These are phyloP conservation scores for Australoheros scitulus DNA, from an alignment of 2,113 vertebrate species.

Conservation along the genomic window DNA sequence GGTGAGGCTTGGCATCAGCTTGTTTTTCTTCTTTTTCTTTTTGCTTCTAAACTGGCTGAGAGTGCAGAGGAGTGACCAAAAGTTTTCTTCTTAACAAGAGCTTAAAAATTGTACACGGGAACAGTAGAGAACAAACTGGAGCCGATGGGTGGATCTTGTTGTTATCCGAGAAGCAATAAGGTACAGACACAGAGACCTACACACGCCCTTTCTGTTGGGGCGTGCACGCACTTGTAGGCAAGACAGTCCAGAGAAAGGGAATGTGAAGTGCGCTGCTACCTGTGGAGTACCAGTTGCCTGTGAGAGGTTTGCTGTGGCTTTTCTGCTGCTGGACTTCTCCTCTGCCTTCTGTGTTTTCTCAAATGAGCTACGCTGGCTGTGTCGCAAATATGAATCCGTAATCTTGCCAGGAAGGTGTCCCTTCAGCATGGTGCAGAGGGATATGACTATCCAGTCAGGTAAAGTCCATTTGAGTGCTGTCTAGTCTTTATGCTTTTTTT, in stretches of 20 bases:
- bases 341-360: neutral
- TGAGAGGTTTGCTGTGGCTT: conserved; percentile 31
- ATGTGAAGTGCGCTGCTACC: conserved; percentile 54
- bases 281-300: conserved; percentile 47
- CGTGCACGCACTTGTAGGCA: conserved; percentile 71
- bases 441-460: conserved; percentile 78
- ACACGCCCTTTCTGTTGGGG: conserved; percentile 64
- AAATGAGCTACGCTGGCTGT: neutral
- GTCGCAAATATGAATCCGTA: conserved; percentile 58
- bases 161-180: conserved; percentile 51
- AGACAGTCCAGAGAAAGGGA: conserved; percentile 35
- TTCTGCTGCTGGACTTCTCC: conserved; percentile 15
- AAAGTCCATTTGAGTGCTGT: conserved; percentile 27
- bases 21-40: conserved; percentile 23
- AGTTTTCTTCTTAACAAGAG: neutral
- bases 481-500: neutral
- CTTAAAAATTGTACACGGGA: neutral
- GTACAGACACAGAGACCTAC: conserved; percentile 40
- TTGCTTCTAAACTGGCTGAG: neutral
- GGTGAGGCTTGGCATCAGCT: conserved; percentile 44
- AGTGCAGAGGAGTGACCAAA: neutral
- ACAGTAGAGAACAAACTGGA: conserved; percentile 4
- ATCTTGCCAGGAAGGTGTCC: conserved; percentile 31
- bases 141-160: conserved; percentile 57
- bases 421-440: conserved; percentile 65